A percentile compares a stretch with the other conserved stretches of the same genome.
Evolutionary conservation across 1,140 invertebrate genomes (phyloP).

Genomic region (Cyclargus thomasi): DNA sequence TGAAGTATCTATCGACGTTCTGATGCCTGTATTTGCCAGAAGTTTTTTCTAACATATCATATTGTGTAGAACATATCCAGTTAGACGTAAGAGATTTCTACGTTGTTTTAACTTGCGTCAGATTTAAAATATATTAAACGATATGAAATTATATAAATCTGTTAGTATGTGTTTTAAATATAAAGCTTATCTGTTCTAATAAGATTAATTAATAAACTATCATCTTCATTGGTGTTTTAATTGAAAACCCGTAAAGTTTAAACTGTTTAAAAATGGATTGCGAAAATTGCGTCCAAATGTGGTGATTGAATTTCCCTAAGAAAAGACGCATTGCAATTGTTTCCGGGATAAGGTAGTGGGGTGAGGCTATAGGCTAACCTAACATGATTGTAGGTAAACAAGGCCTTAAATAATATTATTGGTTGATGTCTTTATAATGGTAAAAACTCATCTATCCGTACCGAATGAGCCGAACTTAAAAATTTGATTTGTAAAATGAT

Average conservation of each 20-base stretch:
- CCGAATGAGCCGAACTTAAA: too few species aligned
- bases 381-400: too few species aligned
- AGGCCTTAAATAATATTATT: too few species aligned
- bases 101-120: conserved; percentile 60
- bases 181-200: conserved; percentile 66
- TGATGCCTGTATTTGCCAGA: conserved; percentile 61
- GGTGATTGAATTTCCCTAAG: too few species aligned
- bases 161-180: conserved; percentile 61
- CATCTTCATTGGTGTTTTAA: conserved; percentile 52
- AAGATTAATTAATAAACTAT: conserved; percentile 63
- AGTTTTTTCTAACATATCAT: conserved; percentile 35
- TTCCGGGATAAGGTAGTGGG: too few species aligned
- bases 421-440: too few species aligned
- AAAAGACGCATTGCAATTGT: too few species aligned
- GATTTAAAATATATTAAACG: conserved; percentile 36
- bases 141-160: conserved; percentile 50
- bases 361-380: too few species aligned
- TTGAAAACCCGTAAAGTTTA: conserved; percentile 10
- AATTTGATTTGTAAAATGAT: too few species aligned
- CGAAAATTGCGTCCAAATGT: too few species aligned
- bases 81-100: conserved; percentile 19
- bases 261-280: too few species aligned
- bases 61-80: conserved; percentile 24
- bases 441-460: too few species aligned
- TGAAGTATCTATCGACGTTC: neutral